These are phyloP conservation scores for Peromyscus nudipes DNA, from an alignment of 2,797 vertebrate species.

Conservation along the genomic window DNA sequence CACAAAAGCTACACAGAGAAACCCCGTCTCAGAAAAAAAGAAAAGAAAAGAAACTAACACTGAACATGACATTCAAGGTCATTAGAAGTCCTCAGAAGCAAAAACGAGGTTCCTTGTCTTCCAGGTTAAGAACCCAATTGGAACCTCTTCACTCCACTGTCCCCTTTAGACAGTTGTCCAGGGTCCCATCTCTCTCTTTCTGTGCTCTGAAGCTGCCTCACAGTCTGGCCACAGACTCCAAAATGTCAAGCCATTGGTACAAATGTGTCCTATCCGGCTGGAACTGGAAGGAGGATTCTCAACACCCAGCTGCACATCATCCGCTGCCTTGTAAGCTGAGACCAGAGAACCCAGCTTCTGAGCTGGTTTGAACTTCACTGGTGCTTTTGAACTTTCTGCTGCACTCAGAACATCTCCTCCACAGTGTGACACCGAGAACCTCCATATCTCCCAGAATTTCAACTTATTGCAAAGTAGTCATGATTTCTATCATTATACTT, in stretches of 20 bases:
- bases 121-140: background rate
- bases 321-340: background rate
- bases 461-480: constrained; percentile 14
- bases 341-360: background rate
- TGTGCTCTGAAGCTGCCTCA: background rate
- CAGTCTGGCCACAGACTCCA: background rate
- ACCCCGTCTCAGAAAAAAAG: too few species aligned
- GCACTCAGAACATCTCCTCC: background rate
- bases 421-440: background rate
- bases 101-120: constrained; percentile 21
- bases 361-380: background rate
- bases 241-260: background rate
- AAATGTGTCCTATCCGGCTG: background rate
- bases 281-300: background rate
- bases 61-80: constrained; percentile 56
- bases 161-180: background rate
- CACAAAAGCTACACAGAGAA: too few species aligned
- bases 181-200: background rate
- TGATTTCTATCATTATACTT: constrained; percentile 43
- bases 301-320: background rate
- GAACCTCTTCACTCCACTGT: background rate
- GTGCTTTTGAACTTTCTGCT: constrained; percentile 26
- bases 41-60: background rate
- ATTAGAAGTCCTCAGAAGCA: constrained; percentile 45
- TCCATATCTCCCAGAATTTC: constrained; percentile 59